Evolutionary conservation across 2,797 vertebrate species (phyloP).

Genomic region (Catharus ustulatus): DNA sequence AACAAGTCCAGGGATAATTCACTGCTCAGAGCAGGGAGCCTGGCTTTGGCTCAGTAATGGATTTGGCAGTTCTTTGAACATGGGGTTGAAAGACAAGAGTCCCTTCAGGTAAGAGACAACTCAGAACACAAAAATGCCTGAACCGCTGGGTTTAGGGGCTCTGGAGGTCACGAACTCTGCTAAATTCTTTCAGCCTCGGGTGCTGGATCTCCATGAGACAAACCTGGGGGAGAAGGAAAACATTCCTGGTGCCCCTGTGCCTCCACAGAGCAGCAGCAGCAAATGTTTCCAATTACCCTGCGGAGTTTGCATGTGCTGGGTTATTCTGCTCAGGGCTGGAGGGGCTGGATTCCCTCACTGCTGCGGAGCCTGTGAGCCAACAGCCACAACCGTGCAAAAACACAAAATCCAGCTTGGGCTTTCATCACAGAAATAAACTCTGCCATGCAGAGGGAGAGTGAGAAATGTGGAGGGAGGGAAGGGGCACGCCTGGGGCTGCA

Average conservation of each 20-base stretch:
- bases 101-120: not conserved
- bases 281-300: slow-evolving; percentile 60
- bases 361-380: not conserved
- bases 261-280: not conserved
- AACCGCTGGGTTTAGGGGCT: not conserved
- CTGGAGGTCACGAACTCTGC: not conserved
- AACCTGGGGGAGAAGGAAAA: slow-evolving; percentile 26
- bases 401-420: not conserved
- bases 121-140: not conserved
- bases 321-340: not conserved
- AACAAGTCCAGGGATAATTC: not conserved
- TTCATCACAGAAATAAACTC: not conserved
- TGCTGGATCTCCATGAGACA: not conserved
- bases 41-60: not conserved
- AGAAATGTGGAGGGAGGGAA: not conserved
- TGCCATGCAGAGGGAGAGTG: fast-evolving
- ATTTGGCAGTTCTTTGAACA: not conserved
- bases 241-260: slow-evolving; percentile 9
- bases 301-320: not conserved
- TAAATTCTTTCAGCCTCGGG: not conserved
- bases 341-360: slow-evolving; percentile 9
- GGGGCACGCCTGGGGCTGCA: not conserved
- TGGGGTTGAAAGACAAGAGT: not conserved
- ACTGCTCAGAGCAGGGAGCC: not conserved
- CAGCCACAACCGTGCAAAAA: not conserved